Percentiles rank a stretch among this genome's conserved stretches.
These are phyloP conservation scores for Hemithea aestivaria DNA, from an alignment of 2,888 invertebrate genomes.

Conservation along the genomic window DNA sequence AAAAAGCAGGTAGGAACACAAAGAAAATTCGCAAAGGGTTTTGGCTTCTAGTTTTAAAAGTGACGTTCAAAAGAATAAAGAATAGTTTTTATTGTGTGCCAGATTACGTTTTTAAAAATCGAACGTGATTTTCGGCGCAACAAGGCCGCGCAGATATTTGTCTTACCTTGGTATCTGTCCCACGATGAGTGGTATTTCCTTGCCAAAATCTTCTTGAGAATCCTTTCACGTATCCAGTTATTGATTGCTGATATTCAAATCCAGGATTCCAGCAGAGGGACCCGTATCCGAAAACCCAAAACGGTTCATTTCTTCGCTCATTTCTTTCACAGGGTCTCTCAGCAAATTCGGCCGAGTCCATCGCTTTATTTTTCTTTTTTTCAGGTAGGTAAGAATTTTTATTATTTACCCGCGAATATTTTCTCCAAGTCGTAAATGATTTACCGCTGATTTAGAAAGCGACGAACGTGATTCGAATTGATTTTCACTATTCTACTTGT, in stretches of 20 bases:
- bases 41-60: too few relatives aligned
- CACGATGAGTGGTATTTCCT: conserved; percentile 90
- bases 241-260: conserved; percentile 88
- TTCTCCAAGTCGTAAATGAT: too few relatives aligned
- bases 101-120: too few relatives aligned
- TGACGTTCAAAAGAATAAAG: too few relatives aligned
- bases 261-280: conserved; percentile 97
- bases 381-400: neutral
- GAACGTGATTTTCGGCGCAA: neutral
- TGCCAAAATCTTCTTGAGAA: conserved; percentile 95
- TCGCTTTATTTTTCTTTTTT: conserved; percentile 9
- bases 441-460: conserved; percentile 40
- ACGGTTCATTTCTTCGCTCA: conserved; percentile 57
- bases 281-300: conserved; percentile 98
- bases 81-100: too few relatives aligned
- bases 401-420: conserved; percentile 6
- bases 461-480: conserved; percentile 37
- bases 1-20: neutral
- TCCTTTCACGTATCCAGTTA: conserved; percentile 90
- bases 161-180: conserved; percentile 84
- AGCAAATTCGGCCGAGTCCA: conserved; percentile 14
- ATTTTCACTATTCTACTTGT: conserved; percentile 48
- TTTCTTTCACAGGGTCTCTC: conserved; percentile 11
- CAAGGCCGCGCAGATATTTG: neutral
- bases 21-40: too few relatives aligned